Conservation (phyloP, 1,140 invertebrate genomes). For the Heliconius hermathena region DNA sequence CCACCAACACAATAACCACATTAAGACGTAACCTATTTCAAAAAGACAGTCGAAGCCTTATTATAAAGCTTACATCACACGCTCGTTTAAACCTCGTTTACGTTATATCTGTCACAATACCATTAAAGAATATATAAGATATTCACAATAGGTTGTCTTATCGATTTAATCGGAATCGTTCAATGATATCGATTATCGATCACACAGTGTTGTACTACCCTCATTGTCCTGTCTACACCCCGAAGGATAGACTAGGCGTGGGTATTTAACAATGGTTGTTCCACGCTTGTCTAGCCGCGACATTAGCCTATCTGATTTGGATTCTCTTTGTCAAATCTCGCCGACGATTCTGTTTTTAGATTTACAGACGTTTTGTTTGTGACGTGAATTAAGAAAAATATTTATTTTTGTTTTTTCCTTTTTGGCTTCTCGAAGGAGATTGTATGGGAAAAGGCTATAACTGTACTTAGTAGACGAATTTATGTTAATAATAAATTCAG, state of each 20-base stretch:
- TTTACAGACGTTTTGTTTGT: not conserved
- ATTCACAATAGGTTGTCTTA: constrained; percentile 57
- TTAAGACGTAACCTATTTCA: not conserved
- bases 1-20: not conserved
- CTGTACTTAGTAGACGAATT: no score
- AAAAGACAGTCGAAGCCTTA: not conserved
- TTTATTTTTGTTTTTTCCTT: no score
- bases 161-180: constrained; percentile 71
- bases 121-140: constrained; percentile 43
- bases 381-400: not conserved
- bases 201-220: constrained; percentile 57
- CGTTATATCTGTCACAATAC: constrained; percentile 62
- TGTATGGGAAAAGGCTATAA: no score
- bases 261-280: constrained; percentile 63
- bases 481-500: no score
- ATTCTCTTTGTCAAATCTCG: constrained; percentile 48
- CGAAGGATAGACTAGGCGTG: constrained; percentile 64
- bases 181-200: constrained; percentile 67
- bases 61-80: not conserved
- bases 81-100: constrained; percentile 36
- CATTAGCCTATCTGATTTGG: constrained; percentile 60
- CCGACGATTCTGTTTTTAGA: constrained; percentile 14
- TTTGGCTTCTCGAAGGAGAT: no score
- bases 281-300: constrained; percentile 58
- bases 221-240: constrained; percentile 74